These are phyloP conservation scores for Zaprionus camerounensis DNA, from an alignment of 1,140 invertebrate genomes.

Conservation along the genomic window DNA sequence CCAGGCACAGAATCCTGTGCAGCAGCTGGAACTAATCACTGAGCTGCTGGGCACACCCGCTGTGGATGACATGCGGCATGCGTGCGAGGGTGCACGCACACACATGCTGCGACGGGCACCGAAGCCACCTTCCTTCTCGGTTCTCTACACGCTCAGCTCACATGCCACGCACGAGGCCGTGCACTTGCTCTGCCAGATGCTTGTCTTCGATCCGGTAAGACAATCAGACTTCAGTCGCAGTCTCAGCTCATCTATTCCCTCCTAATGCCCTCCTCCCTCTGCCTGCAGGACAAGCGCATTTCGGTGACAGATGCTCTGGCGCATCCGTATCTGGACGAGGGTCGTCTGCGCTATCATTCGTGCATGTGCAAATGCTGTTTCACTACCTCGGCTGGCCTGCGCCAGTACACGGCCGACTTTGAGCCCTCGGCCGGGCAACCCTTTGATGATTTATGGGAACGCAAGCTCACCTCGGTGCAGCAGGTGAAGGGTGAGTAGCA, in stretches of 20 bases:
- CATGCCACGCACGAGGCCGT: conserved; percentile 99
- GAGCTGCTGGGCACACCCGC: conserved; percentile 98
- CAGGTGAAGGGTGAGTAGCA: conserved; percentile 94
- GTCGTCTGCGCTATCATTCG: conserved; percentile 98
- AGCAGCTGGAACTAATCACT: conserved; percentile 98
- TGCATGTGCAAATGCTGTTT: conserved; percentile 99
- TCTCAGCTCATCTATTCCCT: not conserved
- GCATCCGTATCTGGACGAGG: conserved; percentile 99
- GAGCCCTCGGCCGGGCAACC: conserved; percentile 94
- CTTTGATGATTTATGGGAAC: conserved; percentile 98
- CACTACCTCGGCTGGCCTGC: conserved; percentile 88
- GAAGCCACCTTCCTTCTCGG: conserved; percentile 94
- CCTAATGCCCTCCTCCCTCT: no score
- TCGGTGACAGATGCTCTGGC: conserved; percentile 96
- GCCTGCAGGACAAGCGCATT: conserved; percentile 94
- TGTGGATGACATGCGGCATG: conserved; percentile 97
- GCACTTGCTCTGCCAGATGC: conserved; percentile 98
- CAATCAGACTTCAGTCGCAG: not conserved
- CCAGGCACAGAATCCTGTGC: conserved; percentile 97
- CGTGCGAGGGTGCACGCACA: conserved; percentile 96
- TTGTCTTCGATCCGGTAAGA: conserved; percentile 97
- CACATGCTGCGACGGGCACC: conserved; percentile 96
- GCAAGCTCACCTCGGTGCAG: conserved; percentile 95
- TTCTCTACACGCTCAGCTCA: conserved; percentile 95
- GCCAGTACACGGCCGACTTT: conserved; percentile 96